Evolutionary conservation across 2,888 invertebrate species (phyloP).

Genomic region (Patella ulyssiponensis): DNA sequence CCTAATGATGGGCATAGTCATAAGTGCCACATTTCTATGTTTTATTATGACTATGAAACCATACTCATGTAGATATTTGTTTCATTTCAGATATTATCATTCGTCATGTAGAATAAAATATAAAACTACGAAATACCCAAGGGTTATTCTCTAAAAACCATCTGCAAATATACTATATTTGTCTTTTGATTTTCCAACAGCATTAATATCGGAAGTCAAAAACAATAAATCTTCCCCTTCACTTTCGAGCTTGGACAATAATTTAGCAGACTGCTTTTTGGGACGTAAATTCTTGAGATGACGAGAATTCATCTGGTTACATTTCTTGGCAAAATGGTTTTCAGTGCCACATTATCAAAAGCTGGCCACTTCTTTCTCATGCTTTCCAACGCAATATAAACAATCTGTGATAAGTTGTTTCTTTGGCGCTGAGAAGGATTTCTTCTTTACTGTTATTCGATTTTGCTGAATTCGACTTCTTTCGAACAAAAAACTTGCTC

Average conservation of each 20-base stretch:
- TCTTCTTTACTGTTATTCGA: too few species aligned
- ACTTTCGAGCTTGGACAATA: not conserved
- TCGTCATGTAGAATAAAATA: too few species aligned
- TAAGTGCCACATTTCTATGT: too few species aligned
- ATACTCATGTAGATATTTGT: too few species aligned
- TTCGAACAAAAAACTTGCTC: too few species aligned
- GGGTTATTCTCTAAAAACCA: too few species aligned
- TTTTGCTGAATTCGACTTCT: too few species aligned
- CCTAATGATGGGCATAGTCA: too few species aligned
- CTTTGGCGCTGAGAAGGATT: too few species aligned
- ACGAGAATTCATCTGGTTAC: not conserved
- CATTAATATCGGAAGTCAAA: not conserved
- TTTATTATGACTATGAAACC: too few species aligned
- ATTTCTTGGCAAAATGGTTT: conserved; percentile 37
- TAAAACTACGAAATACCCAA: too few species aligned
- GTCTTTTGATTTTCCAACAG: not conserved
- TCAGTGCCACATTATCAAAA: conserved; percentile 39
- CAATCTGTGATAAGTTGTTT: not conserved
- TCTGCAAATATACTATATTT: not conserved
- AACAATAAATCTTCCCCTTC: not conserved
- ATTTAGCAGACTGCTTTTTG: not conserved
- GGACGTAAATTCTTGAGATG: not conserved
- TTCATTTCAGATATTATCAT: too few species aligned
- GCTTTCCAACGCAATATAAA: not conserved
- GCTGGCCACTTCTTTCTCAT: conserved; percentile 38